Evolutionary conservation across 2,888 invertebrate genomes (phyloP), one percentile per base, ranked within the genome.

Genomic region (Ctena decussata): DNA sequence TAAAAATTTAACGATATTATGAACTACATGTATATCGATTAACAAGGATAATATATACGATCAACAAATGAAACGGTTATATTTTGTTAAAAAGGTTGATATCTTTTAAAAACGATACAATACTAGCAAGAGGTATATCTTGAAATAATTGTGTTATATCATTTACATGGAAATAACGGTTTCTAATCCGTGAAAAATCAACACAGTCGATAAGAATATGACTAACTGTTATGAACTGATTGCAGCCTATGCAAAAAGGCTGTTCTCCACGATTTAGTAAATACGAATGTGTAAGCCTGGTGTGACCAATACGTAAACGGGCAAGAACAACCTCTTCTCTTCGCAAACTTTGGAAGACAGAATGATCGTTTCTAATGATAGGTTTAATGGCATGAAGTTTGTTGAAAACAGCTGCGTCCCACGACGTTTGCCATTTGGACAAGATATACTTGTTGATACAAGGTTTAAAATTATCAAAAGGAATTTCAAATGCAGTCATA

Each of bases 241-340:
- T n/a, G 27, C 77, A 77, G 1, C 46, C n/a, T 18, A 70, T 46
- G 46, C 77, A 77, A 18, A 11, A 1, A 1, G 77, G 77, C 6
- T 32, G 15, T 0, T 69, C 77, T 35, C 70, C 77, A 30, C 70
- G 11, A 24, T 77, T 77, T 12, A 77, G 18, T n/a, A 77, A 30
- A 46, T 46, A 70, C 0, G 77, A 77, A 24, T 77, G 69, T 21
- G 77, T 77, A 0, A 77, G 2, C 11, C 46, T 24, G 27, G 77
- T 69, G 24, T 77, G 77, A 30, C 77, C 77, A 2, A 77, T 77
- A 3, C 77, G 41, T 5, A 77, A 2, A 30, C 77, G 65, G 5
- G 77, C 49, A n/a, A 77, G 46, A 35, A 77, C 46, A 11, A 77
- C 15, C 24, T 77, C 77, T 12, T 77, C 77, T 6, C 77, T n/a